Evolutionary conservation across 2,797 vertebrate genomes (phyloP).

Genomic region (Sebastiscus albofasciatus): DNA sequence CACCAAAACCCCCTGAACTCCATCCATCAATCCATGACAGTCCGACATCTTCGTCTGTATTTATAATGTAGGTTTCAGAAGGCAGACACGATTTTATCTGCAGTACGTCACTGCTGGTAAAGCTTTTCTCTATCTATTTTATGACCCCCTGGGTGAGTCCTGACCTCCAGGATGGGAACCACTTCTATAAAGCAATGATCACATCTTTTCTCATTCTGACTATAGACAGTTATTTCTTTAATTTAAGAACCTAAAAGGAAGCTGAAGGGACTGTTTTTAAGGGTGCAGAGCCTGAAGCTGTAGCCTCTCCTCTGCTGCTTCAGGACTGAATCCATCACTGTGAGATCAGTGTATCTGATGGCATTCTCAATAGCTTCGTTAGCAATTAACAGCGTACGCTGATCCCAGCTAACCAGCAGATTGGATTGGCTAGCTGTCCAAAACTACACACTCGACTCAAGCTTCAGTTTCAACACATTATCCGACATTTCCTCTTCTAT

Average conservation of each 20-base stretch:
- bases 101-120: neutral
- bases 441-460: conserved; percentile 1
- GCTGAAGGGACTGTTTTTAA: neutral
- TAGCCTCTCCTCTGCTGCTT: neutral
- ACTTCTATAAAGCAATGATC: neutral
- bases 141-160: neutral
- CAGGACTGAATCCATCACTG: conserved; percentile 38
- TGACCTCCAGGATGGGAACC: neutral
- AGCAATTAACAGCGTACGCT: conserved; percentile 22
- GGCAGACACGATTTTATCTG: neutral
- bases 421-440: conserved; percentile 30
- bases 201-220: neutral
- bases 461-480: neutral
- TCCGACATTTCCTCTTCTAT: neutral
- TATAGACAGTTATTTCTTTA: neutral
- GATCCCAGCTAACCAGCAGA: conserved; percentile 12
- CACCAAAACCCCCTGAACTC: neutral
- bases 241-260: neutral
- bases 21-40: neutral
- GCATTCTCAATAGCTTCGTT: conserved; percentile 19
- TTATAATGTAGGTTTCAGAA: neutral
- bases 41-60: neutral
- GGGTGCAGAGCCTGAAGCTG: neutral
- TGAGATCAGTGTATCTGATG: conserved; percentile 25
- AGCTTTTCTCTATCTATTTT: neutral